Evolutionary conservation across 2,113 vertebrate genomes (phyloP).

Genomic region (Papio anubis): DNA sequence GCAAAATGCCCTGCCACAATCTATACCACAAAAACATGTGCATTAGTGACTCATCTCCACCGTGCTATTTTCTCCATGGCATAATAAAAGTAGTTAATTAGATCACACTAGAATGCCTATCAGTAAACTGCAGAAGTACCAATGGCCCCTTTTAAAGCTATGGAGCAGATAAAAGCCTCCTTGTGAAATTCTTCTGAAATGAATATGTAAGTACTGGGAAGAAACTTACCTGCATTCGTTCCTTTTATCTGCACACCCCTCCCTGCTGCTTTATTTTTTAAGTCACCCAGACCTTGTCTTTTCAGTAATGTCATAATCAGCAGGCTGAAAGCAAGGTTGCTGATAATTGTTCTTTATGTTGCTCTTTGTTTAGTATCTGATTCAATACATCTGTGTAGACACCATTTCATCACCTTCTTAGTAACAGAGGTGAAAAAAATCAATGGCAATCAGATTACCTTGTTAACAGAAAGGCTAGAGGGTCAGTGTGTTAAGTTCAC

Average conservation of each 20-base stretch:
- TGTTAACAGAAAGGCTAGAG: slow-evolving; percentile 93
- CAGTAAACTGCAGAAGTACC: slow-evolving; percentile 60
- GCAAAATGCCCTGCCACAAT: slow-evolving; percentile 8
- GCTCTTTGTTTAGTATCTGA: slow-evolving; percentile 91
- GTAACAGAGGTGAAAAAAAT: slow-evolving; percentile 93
- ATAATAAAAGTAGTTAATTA: slow-evolving; percentile 81
- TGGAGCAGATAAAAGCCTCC: slow-evolving; percentile 49
- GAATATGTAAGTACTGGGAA: not conserved
- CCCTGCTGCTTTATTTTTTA: slow-evolving; percentile 63
- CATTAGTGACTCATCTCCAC: slow-evolving; percentile 38
- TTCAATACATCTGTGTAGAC: slow-evolving; percentile 93
- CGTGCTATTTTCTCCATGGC: slow-evolving; percentile 63
- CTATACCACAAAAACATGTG: slow-evolving; percentile 15
- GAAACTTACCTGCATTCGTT: slow-evolving; percentile 56
- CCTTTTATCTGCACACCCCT: not conserved
- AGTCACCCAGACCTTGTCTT: slow-evolving; percentile 88
- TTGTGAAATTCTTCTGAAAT: slow-evolving; percentile 58
- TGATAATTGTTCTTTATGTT: slow-evolving; percentile 93
- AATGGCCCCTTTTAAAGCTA: slow-evolving; percentile 32
- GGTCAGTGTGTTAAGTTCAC: slow-evolving; percentile 90
- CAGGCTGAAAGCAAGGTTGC: slow-evolving; percentile 88
- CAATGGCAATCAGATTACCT: slow-evolving; percentile 97
- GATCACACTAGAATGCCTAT: slow-evolving; percentile 73
- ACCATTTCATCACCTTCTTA: slow-evolving; percentile 93
- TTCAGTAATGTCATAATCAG: slow-evolving; percentile 91